Evolutionary conservation across 2,888 invertebrate genomes (phyloP).

Genomic region (Pherbina coryleti): DNA sequence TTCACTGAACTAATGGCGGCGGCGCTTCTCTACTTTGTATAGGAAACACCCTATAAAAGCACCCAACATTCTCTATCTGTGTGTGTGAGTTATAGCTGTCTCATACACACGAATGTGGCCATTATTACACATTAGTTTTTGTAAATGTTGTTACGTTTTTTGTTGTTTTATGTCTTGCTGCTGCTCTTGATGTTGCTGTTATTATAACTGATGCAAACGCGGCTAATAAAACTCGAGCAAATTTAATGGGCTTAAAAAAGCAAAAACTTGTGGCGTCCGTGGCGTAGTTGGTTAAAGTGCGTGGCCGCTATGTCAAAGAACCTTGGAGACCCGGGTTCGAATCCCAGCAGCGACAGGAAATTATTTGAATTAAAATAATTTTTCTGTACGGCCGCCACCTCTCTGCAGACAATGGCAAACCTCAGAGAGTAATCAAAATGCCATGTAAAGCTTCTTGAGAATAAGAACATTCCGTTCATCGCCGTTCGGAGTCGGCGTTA

Average conservation of each 20-base stretch:
- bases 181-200: slow-evolving; percentile 8
- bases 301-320: too few species aligned
- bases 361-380: too few species aligned
- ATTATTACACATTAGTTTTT: neutral
- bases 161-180: slow-evolving; percentile 17
- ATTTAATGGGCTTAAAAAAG: slow-evolving; percentile 28
- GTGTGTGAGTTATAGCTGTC: slow-evolving; percentile 13
- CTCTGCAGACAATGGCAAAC: too few species aligned
- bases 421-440: too few species aligned
- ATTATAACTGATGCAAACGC: neutral
- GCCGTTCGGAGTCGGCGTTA: too few species aligned
- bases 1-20: slow-evolving; percentile 57
- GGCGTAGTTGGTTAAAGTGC: too few species aligned
- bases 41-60: neutral
- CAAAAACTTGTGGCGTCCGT: too few species aligned
- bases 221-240: slow-evolving; percentile 38
- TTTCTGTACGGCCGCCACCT: too few species aligned
- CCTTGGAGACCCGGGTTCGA: too few species aligned
- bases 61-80: slow-evolving; percentile 5
- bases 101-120: neutral
- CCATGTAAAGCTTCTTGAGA: too few species aligned
- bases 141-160: neutral
- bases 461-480: too few species aligned
- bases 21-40: slow-evolving; percentile 44
- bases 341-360: too few species aligned